Evolutionary conservation across 2,888 invertebrate genomes (phyloP), one percentile per base, ranked within the genome.

Genomic region (Caenorhabditis sp.): DNA sequence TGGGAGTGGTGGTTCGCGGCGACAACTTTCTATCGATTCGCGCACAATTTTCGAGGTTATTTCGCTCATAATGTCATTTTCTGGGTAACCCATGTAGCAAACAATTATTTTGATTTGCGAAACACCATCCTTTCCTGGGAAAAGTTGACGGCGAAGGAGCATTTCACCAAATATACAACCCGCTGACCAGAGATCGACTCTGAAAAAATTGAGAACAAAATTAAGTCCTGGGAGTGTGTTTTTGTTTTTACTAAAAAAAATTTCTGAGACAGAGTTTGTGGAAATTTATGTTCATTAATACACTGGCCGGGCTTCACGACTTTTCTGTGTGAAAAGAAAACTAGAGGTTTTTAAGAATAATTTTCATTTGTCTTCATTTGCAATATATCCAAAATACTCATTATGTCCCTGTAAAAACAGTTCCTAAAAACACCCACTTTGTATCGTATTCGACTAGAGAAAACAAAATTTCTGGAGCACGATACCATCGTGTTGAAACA

Each of bases 141-240:
- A 90, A 0, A 90, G 81, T 74, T 89, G 89, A 62, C 89, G 88
- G n/a, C 90, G 82, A 43, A 89, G 88, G 51, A 90, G 84, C 89
- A 90, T 89, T 78, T 90, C 90, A 8, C 89, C 90, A 76, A 90
- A 88, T 37, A 90, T 90, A 80, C 90, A 90, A 14, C 90, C 90
- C 0, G 89, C 89, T 19, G 89, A 89, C 90, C 90, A 90, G 79
- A 90, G 87, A 72, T 90, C 90, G 0, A 90, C 89, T 62, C 89
- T 85, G 53, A 63, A 81, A 67, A 6, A n/a, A 31, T 4, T 31
- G 31, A 31, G 10, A 31, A 31, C 4, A 31, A 31, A 31, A 31
- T 4, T 31, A 31, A n/a, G n/a, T n/a, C n/a, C n/a, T n/a, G n/a
- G n/a, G n/a, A n/a, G n/a, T n/a, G n/a, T n/a, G n/a, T n/a, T n/a